Evolutionary conservation across 2,888 invertebrate species (phyloP).

Genomic region (Lobophora halterata): DNA sequence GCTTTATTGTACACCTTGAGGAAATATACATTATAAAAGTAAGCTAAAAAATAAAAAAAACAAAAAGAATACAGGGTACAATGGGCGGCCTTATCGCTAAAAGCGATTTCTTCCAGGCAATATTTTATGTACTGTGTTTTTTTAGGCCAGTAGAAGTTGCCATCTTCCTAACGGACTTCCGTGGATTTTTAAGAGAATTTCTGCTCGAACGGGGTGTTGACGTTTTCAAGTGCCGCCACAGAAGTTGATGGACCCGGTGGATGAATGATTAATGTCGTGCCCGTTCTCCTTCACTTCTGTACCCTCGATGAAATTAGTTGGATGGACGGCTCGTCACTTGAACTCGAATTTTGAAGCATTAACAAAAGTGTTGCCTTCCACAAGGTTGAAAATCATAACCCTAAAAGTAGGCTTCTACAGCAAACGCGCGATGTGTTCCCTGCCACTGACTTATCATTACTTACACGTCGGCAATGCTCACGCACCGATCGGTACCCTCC

Average conservation of each 20-base stretch:
- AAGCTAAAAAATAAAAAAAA: no score
- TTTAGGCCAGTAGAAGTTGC: constrained; percentile 7
- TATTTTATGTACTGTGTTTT: constrained; percentile 5
- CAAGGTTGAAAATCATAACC: constrained; percentile 1
- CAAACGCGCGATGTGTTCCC: constrained; percentile 8
- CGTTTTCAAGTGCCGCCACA: no score
- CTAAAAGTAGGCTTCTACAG: no score
- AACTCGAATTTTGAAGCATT: constrained; percentile 2
- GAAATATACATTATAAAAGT: no score
- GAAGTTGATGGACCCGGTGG: no score
- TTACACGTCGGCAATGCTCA: constrained; percentile 5
- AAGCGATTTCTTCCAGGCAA: no score
- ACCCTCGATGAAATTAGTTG: constrained; percentile 7
- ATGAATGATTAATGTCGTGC: constrained; percentile 4
- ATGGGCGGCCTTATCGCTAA: no score
- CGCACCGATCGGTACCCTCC: constrained; percentile 4
- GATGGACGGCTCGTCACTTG: constrained; percentile 4
- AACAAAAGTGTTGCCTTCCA: constrained; percentile 7
- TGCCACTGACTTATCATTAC: constrained; percentile 1
- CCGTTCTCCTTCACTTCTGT: no score
- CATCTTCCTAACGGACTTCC: constrained; percentile 6
- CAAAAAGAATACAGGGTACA: no score
- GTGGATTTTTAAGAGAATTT: constrained; percentile 8
- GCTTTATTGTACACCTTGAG: no score
- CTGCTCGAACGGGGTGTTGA: no score